Evolutionary conservation across 2,797 vertebrate genomes (phyloP).

Genomic region (Phoebastria nigripes): DNA sequence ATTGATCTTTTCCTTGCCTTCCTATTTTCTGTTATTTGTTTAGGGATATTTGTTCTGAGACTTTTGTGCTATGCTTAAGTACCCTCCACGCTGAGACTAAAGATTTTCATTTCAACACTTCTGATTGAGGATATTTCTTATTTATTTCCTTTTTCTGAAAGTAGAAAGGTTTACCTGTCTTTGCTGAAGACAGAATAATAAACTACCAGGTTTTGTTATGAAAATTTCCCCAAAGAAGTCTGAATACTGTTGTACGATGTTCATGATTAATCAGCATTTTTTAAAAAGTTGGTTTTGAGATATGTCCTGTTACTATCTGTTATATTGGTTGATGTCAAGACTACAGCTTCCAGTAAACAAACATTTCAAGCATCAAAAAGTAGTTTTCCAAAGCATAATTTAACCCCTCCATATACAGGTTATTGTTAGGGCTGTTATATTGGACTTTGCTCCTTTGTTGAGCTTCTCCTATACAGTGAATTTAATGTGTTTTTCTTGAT

Average conservation of each 20-base stretch:
- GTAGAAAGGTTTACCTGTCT: neutral
- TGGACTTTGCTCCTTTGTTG: neutral
- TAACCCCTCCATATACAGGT: neutral
- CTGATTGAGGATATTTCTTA: neutral
- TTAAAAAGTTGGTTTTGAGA: neutral
- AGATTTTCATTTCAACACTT: conserved; percentile 3
- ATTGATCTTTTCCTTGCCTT: conserved; percentile 19
- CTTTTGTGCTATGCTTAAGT: neutral
- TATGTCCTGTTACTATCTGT: neutral
- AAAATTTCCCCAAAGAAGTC: neutral
- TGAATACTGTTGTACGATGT: neutral
- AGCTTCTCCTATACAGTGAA: neutral
- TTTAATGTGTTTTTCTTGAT: neutral
- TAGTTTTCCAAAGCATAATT: neutral
- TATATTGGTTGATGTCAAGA: neutral
- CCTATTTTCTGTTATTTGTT: conserved; percentile 19
- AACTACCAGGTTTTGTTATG: neutral
- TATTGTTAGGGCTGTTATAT: neutral
- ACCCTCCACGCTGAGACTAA: neutral
- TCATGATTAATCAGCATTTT: neutral
- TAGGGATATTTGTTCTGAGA: conserved; percentile 15
- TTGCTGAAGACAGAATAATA: neutral
- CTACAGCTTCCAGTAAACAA: neutral
- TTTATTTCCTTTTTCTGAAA: neutral
- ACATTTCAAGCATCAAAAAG: neutral